A percentile compares a stretch with the other conserved stretches of the same genome.
Conservation (phyloP, 2,888 invertebrate genomes). For the Omphaloscelis lunosa region DNA sequence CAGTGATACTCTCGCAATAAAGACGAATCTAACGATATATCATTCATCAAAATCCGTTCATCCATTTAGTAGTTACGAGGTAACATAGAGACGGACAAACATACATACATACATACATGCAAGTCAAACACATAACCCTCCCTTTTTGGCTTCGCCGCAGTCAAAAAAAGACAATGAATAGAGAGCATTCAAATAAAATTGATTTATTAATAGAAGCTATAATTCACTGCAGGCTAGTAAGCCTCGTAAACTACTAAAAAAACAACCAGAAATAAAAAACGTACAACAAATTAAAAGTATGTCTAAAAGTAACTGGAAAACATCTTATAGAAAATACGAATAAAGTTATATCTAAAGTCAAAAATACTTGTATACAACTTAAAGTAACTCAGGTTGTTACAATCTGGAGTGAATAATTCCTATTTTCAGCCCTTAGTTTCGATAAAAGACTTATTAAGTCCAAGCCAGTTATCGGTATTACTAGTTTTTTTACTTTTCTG, state of each 20-base stretch:
- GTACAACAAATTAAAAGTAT: conserved; percentile 24
- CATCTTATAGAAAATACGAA: conserved; percentile 47
- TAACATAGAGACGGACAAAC: no score
- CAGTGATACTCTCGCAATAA: no score
- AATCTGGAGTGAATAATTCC: conserved; percentile 69
- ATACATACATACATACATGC: no score
- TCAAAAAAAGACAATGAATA: background rate
- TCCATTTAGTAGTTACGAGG: no score
- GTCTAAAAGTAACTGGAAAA: conserved; percentile 48
- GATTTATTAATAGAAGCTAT: conserved; percentile 3
- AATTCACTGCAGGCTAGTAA: background rate
- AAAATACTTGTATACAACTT: conserved; percentile 56
- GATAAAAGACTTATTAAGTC: conserved; percentile 66
- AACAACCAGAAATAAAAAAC: background rate
- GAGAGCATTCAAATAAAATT: background rate
- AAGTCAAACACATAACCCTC: no score
- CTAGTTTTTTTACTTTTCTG: conserved; percentile 45
- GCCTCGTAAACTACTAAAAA: conserved; percentile 1
- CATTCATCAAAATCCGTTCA: no score
- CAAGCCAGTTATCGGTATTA: conserved; percentile 61
- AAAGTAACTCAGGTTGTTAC: conserved; percentile 56
- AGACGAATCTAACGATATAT: no score
- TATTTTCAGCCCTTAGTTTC: conserved; percentile 67
- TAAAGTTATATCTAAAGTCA: conserved; percentile 46
- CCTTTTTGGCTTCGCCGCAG: no score